These are phyloP conservation scores for Gryon sp. DNA, from an alignment of 1,140 invertebrate genomes.

Conservation along the genomic window DNA sequence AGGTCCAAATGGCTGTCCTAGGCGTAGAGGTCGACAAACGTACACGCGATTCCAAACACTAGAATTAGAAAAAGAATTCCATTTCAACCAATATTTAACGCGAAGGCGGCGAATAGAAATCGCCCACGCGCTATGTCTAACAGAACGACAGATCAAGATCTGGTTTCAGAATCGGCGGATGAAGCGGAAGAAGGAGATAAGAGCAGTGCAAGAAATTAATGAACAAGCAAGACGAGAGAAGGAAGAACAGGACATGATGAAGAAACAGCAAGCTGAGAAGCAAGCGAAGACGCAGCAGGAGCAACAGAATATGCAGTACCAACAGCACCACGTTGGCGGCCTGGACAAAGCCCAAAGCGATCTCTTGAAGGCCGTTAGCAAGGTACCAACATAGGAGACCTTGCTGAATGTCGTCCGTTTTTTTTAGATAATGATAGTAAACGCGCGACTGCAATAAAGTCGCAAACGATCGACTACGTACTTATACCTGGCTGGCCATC, in stretches of 20 bases:
- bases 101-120: constrained; percentile 97
- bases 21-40: constrained; percentile 95
- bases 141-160: constrained; percentile 98
- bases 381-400: constrained; percentile 83
- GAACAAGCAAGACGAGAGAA: constrained; percentile 93
- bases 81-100: constrained; percentile 98
- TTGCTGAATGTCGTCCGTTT: constrained; percentile 67
- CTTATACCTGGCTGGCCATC: constrained; percentile 69
- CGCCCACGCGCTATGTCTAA: constrained; percentile 96
- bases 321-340: constrained; percentile 83
- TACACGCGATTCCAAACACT: constrained; percentile 97
- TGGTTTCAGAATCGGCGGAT: constrained; percentile 99
- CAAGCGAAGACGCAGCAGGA: constrained; percentile 86
- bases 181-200: constrained; percentile 98
- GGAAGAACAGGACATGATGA: constrained; percentile 94
- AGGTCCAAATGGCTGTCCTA: constrained; percentile 97
- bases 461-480: constrained; percentile 69
- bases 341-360: constrained; percentile 83
- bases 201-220: constrained; percentile 96
- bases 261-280: constrained; percentile 92
- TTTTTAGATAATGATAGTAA: constrained; percentile 66
- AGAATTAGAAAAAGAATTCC: constrained; percentile 98
- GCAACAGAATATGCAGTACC: constrained; percentile 81
- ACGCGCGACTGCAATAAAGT: constrained; percentile 27
- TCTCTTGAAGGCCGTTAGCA: constrained; percentile 83